Base-by-base conservation (phyloP, 2,113 vertebrate genomes). In the Oriolus oriolus region DNA sequence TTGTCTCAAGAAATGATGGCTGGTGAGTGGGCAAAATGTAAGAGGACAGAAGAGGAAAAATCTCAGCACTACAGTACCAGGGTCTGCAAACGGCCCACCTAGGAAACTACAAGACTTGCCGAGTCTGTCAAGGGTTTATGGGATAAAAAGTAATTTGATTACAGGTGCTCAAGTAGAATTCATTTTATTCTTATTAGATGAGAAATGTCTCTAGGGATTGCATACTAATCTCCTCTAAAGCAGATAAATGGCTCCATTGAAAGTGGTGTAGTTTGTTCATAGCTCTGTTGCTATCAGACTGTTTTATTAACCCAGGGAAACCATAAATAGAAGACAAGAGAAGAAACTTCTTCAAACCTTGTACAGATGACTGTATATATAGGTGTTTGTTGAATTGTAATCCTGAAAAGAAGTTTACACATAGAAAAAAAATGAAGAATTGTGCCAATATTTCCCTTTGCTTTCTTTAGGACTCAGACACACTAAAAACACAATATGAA, bases 101-200 rank as follows among this genome's bases (percentile, higher is more conserved):
- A 96, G 77, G 70, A 97, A 96, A 17, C 39, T 28, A 66, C 49
- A 95, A 91, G 70, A 85, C 61, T 91, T 96, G 16, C 91, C 75
- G 49, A 69, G 45, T 95, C 92, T 95, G 94, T 96, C 96, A 97
- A 90, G 85, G 74, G 90, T 95, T 95, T 92, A 94, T 96, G 92
- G 90, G 97, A 97, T 97, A 97, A 97, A 97, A 95, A 95, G 71
- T 96, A 97, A 98, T 98, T 98, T 97, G 96, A 98, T 98, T 98
- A 97, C 96, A 98, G 96, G 96, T 97, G 94, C 93, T 97, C 94
- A 95, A 96, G 96, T 69, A 95, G 79, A 95, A 96, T 97, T 97
- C 94, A 97, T 98, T 98, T 98, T 95, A 97, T 97, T 97, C 96
- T 96, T 97, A 97, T 97, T 98, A 97, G 96, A 87, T 85, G 89